Evolutionary conservation across 2,888 invertebrate species (phyloP), one percentile per base, ranked within the genome.

Genomic region (Trissoscelio sp.): DNA sequence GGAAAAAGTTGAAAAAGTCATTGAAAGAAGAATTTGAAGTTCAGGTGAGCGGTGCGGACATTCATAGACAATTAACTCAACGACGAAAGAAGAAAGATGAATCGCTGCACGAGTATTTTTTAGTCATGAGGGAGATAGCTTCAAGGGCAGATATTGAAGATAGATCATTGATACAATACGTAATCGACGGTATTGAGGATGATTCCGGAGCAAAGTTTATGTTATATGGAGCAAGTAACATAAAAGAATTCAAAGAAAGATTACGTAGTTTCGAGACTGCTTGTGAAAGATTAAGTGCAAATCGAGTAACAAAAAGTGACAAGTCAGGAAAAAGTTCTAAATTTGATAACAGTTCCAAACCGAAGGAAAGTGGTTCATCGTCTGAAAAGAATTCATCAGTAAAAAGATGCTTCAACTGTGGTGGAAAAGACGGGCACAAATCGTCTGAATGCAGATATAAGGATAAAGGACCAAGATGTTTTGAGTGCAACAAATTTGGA

Each of bases 111-210:
- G 79, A 77, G 14, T 83, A 82, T 31, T 58, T 77, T 4, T 16
- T 78, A n/a, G 46, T 51, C 0, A 81, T 83, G 82, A 51, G 58
- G 12, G 72, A 75, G 16, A 16, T 75, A 14, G 55, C 60, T 1
- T 53, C 42, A 7, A 28, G 62, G 31, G 57, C 57, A 5, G 39
- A 57, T 1, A 66, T 83, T 5, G 82, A 83, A 24, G 53, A 51
- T 0, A 22, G 67, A 0, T 75, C 77, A 0, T 3, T 81, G 0
- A 64, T 81, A 0, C 73, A 82, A 14, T 84, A 84, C 12, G 31
- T 83, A 1, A 82, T 70, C n/a, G 74, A 64, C 14, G 46, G 74
- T 1, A 51, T 75, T 4, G 42, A 57, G 1, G 57, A 57, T 9
- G 5, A 58, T 22, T 14, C 7, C 7, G 67, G 55, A 9, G 34